These are phyloP conservation scores for rabbit (Oryctolagus cuniculus) DNA, from an alignment of 2,113 vertebrate species.

Conservation along the genomic window mOryCun1.1 NC_091443.1:66692001-66692500, in stretches of 20 bases:
- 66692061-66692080: constrained; percentile 33
- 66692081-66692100: neutral
- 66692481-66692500: neutral
- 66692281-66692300: constrained; percentile 38
- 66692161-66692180: neutral
- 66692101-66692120: neutral
- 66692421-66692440: constrained; percentile 44
- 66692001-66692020: constrained; percentile 11
- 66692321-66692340: neutral
- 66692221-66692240: constrained; percentile 28
- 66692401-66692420: neutral
- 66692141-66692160: neutral
- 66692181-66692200: neutral
- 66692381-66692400: constrained; percentile 42
- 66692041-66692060: neutral
- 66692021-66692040: constrained; percentile 22
- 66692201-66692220: neutral
- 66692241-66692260: constrained; percentile 26
- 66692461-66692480: neutral
- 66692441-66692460: neutral
- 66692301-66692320: neutral
- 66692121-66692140: neutral
- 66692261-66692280: neutral
- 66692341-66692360: constrained; percentile 13
- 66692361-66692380: neutral